Evolutionary conservation across 2,113 vertebrate genomes (phyloP), one percentile per base, ranked within the genome.

Genomic region (Hypomesus transpacificus): DNA sequence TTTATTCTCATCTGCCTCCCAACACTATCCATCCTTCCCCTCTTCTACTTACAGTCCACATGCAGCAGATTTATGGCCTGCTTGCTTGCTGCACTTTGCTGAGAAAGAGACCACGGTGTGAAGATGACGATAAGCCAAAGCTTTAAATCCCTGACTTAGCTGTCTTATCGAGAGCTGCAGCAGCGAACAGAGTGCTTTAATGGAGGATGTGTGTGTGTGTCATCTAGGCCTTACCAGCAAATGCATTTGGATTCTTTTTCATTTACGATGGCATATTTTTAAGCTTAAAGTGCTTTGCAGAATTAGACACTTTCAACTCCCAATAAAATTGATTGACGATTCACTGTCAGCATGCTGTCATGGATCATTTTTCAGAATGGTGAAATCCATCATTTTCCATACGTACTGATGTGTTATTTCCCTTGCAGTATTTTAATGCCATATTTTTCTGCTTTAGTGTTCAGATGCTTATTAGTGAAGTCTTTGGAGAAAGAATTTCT

Each of bases 111-210:
- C 84, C 80, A 86, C 82, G 80, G 83, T 73, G 83, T 81, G 84
- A 88, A 92, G 89, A 91, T 91, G 88, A 90, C 75, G 87, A 91
- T 91, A 91, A 91, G 86, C 88, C 85, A 90, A 90, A 91, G 89
- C 91, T 84, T 77, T 87, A 92, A 92, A 92, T 92, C 91, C 90
- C 80, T 86, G 90, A 88, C 86, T 92, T 89, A 90, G 89, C 87
- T 87, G 88, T 87, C 89, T 92, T 92, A 92, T 91, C 91, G 66
- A 87, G 83, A 89, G 88, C 86, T 81, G 87, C 91, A 92, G 88
- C 83, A 91, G 88, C 75, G 79, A 86, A 83, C 59, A 70, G 79
- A 84, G 78, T 72, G 79, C 77, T 90, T 88, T 87, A 85, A 87
- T 86, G 87, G 84, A 87, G 88, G 78, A 82, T 76, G 73, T 87